Conservation (phyloP, 2,797 vertebrate genomes). For the Liparis tanakae region DNA sequence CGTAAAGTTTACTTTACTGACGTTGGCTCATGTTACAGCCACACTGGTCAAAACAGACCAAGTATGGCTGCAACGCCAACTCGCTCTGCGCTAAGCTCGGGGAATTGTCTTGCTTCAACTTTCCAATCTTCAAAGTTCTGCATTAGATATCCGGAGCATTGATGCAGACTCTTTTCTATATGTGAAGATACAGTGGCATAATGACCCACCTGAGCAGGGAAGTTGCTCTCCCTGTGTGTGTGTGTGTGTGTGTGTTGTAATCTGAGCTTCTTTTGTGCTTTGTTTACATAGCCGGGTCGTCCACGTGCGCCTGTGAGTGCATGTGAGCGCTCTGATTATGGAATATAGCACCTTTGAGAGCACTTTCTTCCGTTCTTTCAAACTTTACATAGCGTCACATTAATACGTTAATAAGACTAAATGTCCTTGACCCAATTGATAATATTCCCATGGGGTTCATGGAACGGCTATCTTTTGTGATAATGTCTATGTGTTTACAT, state of each 20-base stretch:
- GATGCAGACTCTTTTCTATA: background rate
- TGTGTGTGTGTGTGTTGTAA: conserved; percentile 3
- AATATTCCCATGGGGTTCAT: background rate
- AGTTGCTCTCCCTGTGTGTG: background rate
- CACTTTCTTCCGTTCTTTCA: background rate
- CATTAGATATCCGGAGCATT: background rate
- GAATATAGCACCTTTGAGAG: no score
- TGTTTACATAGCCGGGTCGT: background rate
- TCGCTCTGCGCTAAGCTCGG: background rate
- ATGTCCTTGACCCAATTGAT: background rate
- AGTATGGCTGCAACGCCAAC: background rate
- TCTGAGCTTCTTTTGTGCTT: background rate
- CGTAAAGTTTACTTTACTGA: background rate
- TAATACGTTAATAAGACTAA: background rate
- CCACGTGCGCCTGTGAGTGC: no score
- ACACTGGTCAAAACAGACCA: conserved; percentile 1
- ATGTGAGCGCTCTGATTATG: no score
- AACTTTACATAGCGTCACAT: background rate
- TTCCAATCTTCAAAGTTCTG: background rate
- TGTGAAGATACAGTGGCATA: background rate
- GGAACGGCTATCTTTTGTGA: background rate
- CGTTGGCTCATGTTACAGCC: background rate
- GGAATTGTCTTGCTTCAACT: background rate
- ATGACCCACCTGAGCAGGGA: background rate
- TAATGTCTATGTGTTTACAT: background rate